phyloP scores from a whole-genome alignment of 2,888 invertebrate species.

The Caenorhabditis virilis region DNA sequence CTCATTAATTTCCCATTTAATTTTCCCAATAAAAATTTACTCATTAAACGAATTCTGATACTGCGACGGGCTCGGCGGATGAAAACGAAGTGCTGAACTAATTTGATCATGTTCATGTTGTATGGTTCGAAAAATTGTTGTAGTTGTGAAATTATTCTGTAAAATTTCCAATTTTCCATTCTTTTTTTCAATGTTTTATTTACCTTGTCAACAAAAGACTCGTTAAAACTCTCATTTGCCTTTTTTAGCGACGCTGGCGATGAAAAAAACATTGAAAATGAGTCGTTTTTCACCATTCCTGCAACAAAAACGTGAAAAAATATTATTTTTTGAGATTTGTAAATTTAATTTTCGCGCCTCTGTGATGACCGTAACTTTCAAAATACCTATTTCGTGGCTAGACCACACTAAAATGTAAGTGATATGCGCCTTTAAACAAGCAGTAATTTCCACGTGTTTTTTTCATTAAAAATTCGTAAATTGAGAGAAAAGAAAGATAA shows the following conservation, averaged over 20 bases:
- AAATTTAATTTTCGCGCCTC: no score
- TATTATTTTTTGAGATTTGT: no score
- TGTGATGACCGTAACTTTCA: no score
- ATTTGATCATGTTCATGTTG: conserved; percentile 29
- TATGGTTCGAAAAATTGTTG: conserved; percentile 11
- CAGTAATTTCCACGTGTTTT: no score
- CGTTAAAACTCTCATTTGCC: conserved; percentile 25
- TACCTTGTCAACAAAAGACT: conserved; percentile 25
- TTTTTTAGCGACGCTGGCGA: conserved; percentile 17
- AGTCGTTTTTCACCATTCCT: conserved; percentile 29
- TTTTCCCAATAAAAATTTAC: conserved; percentile 10
- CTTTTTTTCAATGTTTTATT: no score
- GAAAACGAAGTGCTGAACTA: conserved; percentile 10
- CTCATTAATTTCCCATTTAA: neutral
- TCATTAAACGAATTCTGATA: conserved; percentile 30
- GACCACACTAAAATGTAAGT: no score
- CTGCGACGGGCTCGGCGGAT: conserved; percentile 16
- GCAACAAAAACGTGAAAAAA: neutral
- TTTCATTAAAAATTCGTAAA: no score
- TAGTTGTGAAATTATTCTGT: conserved; percentile 11
- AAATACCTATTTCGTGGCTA: neutral
- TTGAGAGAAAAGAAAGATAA: no score
- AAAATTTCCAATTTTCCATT: no score
- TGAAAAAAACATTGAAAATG: conserved; percentile 15
- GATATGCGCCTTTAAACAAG: neutral